Conservation (phyloP, 2,888 invertebrate genomes). For the Meiosimyza platycephala region DNA sequence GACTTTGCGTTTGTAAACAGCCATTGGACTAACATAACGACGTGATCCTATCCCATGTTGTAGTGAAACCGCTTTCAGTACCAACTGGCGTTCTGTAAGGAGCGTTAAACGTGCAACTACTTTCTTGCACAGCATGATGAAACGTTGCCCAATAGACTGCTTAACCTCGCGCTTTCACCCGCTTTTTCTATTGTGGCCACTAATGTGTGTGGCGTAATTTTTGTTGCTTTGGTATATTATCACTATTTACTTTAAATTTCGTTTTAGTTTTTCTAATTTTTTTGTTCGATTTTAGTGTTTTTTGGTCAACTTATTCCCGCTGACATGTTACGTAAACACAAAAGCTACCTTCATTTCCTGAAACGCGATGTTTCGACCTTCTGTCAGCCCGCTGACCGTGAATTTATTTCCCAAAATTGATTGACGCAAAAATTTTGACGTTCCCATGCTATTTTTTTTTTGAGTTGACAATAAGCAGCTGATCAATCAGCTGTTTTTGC, state of each 20-base stretch:
- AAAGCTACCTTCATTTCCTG: not conserved
- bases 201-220: no score
- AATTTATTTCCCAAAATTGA: not conserved
- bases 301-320: slow-evolving; percentile 37
- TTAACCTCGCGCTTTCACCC: not conserved
- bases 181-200: no score
- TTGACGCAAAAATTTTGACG: not conserved
- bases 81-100: slow-evolving; percentile 31
- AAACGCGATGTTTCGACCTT: not conserved
- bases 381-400: slow-evolving; percentile 7
- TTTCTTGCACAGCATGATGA: slow-evolving; percentile 38
- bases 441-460: no score
- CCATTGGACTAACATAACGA: slow-evolving; percentile 66
- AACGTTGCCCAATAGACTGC: no score
- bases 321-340: slow-evolving; percentile 45
- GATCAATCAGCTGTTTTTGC: slow-evolving; percentile 1
- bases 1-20: slow-evolving; percentile 72
- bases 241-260: not conserved
- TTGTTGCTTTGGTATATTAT: not conserved
- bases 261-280: not conserved
- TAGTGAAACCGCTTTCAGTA: slow-evolving; percentile 36
- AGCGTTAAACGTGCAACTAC: slow-evolving; percentile 22
- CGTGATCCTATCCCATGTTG: slow-evolving; percentile 48
- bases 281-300: not conserved
- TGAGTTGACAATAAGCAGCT: not conserved